Evolutionary conservation across 2,113 vertebrate genomes (phyloP), one percentile per base, ranked within the genome.

Genomic region (Tor tambroides): DNA sequence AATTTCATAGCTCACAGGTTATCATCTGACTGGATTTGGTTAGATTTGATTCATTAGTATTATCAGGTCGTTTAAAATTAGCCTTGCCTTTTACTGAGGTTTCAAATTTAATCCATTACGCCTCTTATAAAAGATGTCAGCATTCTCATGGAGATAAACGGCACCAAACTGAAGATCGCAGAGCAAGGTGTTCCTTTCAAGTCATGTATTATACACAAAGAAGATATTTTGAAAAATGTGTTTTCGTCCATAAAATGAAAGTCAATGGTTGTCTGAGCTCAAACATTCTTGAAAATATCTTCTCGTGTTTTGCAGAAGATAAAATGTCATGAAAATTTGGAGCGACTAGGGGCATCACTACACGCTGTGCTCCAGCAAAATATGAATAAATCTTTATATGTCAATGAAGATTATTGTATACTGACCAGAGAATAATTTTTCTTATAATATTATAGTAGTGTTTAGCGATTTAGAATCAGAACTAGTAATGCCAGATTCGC

Each of bases 41-140:
- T 81, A 17, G 35, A 80, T 80, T 63, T 80, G 32, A 63, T 80
- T 26, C n/a, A 41, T 79, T 35, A 1, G 54, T 23, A 61, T 61
- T 80, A 80, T 26, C 12, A 61, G 56, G 23, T 41, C 41, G 11
- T 65, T 81, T 43, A 28, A 81, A 38, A 81, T 65, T 17, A 81
- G 79, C 6, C 79, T 41, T 28, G 56, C 4, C 23, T 38, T 81
- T 81, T n/a, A 41, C 38, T 63, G 56, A 26, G 35, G 23, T 81
- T 81, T 63, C 38, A 43, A 28, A 26, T 35, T 65, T 65, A 81
- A 81, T 63, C 59, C n/a, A 63, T 28, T 65, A 81, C n/a, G 35
- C 23, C n/a, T 65, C 9, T 65, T n/a, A 43, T 65, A 63, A 65
- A 81, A 63, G 6, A 81, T 43, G 38, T 65, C 79, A 81, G 23